Percentiles rank a stretch among this genome's conserved stretches.
Conservation (phyloP, 35 echinoderm and acorn worm genomes). For the Acanthaster planci region DNA sequence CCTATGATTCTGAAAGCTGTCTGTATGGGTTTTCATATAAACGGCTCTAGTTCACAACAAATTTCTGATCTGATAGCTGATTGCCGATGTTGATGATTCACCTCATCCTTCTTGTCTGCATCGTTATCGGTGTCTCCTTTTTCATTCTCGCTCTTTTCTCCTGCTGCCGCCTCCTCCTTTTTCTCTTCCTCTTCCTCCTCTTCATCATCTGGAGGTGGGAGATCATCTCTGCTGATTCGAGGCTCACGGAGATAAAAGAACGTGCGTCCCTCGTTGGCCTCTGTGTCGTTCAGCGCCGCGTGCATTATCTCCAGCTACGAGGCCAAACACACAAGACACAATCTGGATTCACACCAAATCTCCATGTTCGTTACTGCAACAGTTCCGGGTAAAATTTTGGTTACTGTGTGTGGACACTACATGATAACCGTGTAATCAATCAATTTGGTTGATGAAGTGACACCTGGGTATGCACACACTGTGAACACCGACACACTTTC, state of each 20-base stretch:
- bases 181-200: conserved; percentile 25
- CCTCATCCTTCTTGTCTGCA: conserved; percentile 5
- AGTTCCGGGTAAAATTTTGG: no score
- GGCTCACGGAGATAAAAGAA: conserved; percentile 75
- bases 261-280: conserved; percentile 23
- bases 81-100: no score
- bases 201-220: conserved; percentile 34
- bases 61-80: no score
- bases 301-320: conserved; percentile 70
- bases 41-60: no score
- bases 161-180: not conserved
- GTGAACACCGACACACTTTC: no score
- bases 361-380: no score
- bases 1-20: no score
- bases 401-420: no score
- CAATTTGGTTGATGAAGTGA: no score
- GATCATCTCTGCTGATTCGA: conserved; percentile 55
- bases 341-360: not conserved
- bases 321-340: not conserved
- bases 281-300: conserved; percentile 59
- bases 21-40: no score
- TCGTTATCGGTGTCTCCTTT: conserved; percentile 30
- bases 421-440: no score
- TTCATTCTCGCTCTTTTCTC: conserved; percentile 10
- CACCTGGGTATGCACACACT: no score